Base-by-base conservation (phyloP, 2,888 invertebrate species). In the Tuta absoluta region DNA sequence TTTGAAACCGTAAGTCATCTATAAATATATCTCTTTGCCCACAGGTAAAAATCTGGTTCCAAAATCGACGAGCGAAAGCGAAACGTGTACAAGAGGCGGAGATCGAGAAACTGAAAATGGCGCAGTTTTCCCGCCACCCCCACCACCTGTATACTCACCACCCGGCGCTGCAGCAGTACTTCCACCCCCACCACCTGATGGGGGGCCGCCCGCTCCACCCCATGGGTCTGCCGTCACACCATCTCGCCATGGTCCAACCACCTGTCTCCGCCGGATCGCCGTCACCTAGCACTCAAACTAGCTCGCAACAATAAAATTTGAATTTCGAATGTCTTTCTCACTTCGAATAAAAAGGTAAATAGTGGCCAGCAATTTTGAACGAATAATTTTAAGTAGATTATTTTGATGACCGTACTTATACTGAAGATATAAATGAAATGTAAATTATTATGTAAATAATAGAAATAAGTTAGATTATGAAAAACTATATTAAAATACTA, bases 31-130 rank as follows among this genome's bases (percentile, higher is more conserved):
- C 14, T 93, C 95, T 93, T 80, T 76, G 75, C 76, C 70, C 65
- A 73, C 87, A 91, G 91, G 97, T 97, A 71, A 97, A 98, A 93
- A 97, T 97, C 79, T 97, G 97, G 97, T 97, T 97, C 87, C 97
- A 97, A 93, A 98, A 98, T 84, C 94, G 97, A n/a, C 94, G 97
- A 58, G 99, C 99, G 71, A 99, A 99, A 90, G 98, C 98, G 82
- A 99, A 99, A 92, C 95, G 99, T 28, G 94, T 99, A 23, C 98
- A 98, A 87, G 99, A 99, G 88, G 98, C 99, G 67, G 99, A 99
- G 92, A 94, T 98, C 66, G 99, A 99, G 89, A 98, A 98, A 90
- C 93, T 98, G 80, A 96, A 98, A 91, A 96, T 96, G 96, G 92
- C 92, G 78, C 94, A 94, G 74, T 91, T 94, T 72, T 88, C 93